Evolutionary conservation across 2,113 vertebrate species (phyloP), one percentile per base, ranked within the genome.

Genomic region (Austrofundulus limnaeus): DNA sequence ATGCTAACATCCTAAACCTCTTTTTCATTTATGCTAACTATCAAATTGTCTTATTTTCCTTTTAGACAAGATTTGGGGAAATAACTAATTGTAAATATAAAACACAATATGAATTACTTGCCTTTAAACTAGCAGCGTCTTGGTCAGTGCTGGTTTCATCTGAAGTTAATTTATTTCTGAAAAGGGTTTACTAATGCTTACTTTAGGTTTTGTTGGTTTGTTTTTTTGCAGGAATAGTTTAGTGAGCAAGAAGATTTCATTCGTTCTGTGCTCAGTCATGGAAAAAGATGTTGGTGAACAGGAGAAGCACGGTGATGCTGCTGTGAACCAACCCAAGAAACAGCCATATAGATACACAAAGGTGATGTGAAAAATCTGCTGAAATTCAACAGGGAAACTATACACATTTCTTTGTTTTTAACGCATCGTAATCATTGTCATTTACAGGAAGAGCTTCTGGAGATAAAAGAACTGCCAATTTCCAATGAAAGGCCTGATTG

Each of bases 401-500:
- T n/a, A 46, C 2, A 6, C 10, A 2, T n/a, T 25, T 50, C 0
- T n/a, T 11, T 28, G 10, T n/a, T 10, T 34, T 20, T 19, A 20
- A 46, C 11, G 4, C 11, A 45, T 53, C 42, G 46, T 24, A 49
- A 54, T 16, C 1, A 24, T 45, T 16, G 12, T 20, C 16, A 5
- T 67, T 80, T 74, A 41, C 83, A 98, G 97, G 96, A 98, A 78
- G 92, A 97, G 54, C 93, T 99, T 72, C 90, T 99, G 89, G 94
- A 96, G 90, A 98, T 99, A 82, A 98, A 98, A 82, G 94, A 95
- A 80, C 86, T 93, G 41, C 96, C 97, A 3, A 83, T 95, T 82
- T 98, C 96, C 45, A 98, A 96, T 80, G 94, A 94, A 85, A 95
- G 97, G 70, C 97, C 96, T 45, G 94, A 96, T 2, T 98, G 95